These are phyloP conservation scores for Acrocephalus kingi DNA, from an alignment of 2,113 vertebrate genomes.

Conservation along the genomic window DNA sequence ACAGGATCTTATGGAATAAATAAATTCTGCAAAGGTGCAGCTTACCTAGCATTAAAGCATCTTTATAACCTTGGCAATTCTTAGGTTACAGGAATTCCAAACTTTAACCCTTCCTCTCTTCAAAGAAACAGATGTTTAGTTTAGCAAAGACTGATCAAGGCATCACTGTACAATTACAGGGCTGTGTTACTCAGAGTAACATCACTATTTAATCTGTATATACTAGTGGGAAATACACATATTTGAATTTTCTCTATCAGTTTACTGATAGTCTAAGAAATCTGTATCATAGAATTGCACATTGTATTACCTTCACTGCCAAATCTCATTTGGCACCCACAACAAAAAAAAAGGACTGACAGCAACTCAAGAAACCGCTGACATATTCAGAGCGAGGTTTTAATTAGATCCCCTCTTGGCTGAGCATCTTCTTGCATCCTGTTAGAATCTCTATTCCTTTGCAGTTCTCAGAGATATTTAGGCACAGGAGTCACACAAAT, in stretches of 20 bases:
- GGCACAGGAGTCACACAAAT: slow-evolving; percentile 10
- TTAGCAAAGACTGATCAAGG: not conserved
- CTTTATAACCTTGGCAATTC: not conserved
- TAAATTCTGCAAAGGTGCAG: not conserved
- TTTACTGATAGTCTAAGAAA: not conserved
- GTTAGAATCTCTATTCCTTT: not conserved
- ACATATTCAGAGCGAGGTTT: slow-evolving; percentile 66
- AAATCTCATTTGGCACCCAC: slow-evolving; percentile 72
- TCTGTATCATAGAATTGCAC: not conserved
- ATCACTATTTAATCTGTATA: not conserved
- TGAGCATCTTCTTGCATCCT: slow-evolving; percentile 3
- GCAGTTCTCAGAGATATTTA: not conserved
- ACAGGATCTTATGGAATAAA: not conserved
- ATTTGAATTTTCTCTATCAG: not conserved
- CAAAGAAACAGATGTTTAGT: not conserved
- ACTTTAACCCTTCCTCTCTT: not conserved
- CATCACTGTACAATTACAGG: not conserved
- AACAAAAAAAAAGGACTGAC: slow-evolving; percentile 73
- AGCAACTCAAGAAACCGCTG: slow-evolving; percentile 71
- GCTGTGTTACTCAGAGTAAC: not conserved
- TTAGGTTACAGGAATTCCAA: not conserved
- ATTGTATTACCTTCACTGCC: slow-evolving; percentile 74
- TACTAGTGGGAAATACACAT: not conserved
- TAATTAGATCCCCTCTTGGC: not conserved
- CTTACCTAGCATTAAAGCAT: not conserved